Conservation (phyloP, 2,113 vertebrate genomes). For the Odobenus rosmarus region DNA sequence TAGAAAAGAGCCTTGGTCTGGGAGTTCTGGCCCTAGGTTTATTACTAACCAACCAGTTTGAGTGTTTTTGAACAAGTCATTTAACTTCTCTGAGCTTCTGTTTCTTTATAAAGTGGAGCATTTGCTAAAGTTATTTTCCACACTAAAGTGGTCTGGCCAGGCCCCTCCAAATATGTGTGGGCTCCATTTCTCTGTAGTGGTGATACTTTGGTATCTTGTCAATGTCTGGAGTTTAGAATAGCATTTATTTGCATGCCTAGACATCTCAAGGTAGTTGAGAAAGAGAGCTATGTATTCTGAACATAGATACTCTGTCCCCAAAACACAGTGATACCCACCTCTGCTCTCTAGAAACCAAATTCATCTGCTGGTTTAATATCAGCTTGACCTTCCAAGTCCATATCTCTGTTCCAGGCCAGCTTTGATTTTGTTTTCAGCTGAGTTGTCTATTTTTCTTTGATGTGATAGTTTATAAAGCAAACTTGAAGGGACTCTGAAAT, state of each 20-base stretch:
- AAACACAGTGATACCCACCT: not conserved
- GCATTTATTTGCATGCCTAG: not conserved
- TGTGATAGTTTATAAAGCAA: slow-evolving; percentile 71
- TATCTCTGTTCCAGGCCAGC: slow-evolving; percentile 59
- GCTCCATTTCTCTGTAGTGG: not conserved
- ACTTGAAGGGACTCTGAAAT: slow-evolving; percentile 78
- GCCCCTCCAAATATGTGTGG: not conserved
- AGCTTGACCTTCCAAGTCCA: slow-evolving; percentile 45
- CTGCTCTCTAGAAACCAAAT: not conserved
- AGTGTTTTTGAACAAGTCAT: not conserved
- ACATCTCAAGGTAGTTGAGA: not conserved
- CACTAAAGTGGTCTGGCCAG: too few relatives aligned
- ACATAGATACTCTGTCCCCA: not conserved
- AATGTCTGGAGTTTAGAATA: not conserved
- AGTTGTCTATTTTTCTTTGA: slow-evolving; percentile 72
- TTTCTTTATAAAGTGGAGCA: not conserved
- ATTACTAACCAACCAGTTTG: not conserved
- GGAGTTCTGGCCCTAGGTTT: not conserved
- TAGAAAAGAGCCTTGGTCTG: not conserved
- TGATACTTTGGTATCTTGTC: not conserved
- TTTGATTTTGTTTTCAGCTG: slow-evolving; percentile 74
- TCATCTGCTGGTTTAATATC: slow-evolving; percentile 60
- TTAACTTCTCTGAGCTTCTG: not conserved
- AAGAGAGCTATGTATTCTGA: slow-evolving; percentile 33
- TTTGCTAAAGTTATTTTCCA: not conserved